phyloP scores from a whole-genome alignment of 1,140 invertebrate species.

The Heliothis subflexa region DNA sequence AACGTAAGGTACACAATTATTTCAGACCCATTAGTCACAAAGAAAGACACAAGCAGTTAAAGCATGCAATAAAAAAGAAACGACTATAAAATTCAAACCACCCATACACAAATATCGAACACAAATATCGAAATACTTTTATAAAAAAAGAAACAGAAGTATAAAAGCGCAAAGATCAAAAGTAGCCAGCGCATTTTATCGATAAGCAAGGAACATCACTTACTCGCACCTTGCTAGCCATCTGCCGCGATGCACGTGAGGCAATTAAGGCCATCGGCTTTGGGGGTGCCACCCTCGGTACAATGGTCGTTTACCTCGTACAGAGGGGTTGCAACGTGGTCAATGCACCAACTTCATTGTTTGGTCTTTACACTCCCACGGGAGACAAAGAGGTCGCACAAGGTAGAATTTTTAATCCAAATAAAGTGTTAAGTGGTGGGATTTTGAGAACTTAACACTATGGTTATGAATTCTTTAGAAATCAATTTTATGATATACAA shows the following conservation, averaged over 20 bases:
- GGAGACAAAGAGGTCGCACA: constrained; percentile 35
- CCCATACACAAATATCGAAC: no score
- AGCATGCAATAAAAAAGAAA: constrained; percentile 14
- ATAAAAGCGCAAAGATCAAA: constrained; percentile 32
- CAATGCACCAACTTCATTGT: constrained; percentile 63
- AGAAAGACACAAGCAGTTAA: neutral
- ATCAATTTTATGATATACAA: no score
- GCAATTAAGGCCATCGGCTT: constrained; percentile 74
- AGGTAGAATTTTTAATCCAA: constrained; percentile 9
- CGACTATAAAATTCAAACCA: constrained; percentile 15
- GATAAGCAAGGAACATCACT: constrained; percentile 75
- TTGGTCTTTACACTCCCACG: constrained; percentile 43
- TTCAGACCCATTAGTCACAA: neutral
- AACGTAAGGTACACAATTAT: neutral
- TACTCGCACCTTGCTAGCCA: constrained; percentile 81
- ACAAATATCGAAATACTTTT: constrained; percentile 23
- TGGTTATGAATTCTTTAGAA: no score
- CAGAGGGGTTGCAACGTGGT: constrained; percentile 71
- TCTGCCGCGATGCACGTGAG: constrained; percentile 80
- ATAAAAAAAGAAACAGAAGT: neutral
- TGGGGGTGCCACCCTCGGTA: constrained; percentile 78
- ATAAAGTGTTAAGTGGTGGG: constrained; percentile 1
- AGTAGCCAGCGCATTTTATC: constrained; percentile 57
- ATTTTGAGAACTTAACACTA: neutral
- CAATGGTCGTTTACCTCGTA: constrained; percentile 78